Base-by-base conservation (phyloP, 1,140 invertebrate species). In the Ectropis grisescens region DNA sequence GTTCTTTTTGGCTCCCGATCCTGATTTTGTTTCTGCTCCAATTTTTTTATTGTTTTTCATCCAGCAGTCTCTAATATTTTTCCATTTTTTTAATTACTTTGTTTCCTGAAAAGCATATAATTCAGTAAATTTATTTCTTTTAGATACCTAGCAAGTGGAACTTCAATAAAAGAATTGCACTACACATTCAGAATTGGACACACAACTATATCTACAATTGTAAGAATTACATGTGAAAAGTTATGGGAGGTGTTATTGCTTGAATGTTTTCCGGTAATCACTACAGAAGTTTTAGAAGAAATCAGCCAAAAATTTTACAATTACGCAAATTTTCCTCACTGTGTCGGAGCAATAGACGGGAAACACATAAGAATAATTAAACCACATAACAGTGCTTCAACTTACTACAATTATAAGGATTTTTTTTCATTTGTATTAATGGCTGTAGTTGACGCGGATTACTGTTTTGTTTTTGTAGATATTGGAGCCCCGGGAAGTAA, bases 281-380 rank as follows among this genome's bases (percentile, higher is more conserved):
- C 41, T 37, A 39, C 38, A 25, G 13, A 24, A 33, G 35, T 27
- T 7, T 37, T 34, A 19, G 23, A 24, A 41, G 38, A 31, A 37
- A 22, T 37, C 39, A 24, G 11, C 34, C 0, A 26, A 40, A 28
- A 28, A 39, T 26, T 43, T 22, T 19, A 14, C 15, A 44, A 25
- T 33, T 37, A 34, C 39, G 37, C 33, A 22, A 50, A 29, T 45
- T 45, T 45, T 26, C 47, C 47, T 37, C 29, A 49, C 30, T 43
- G 33, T 13, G 27, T 47, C 9, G 45, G 31, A 24, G 27, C 24
- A 19, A 33, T 42, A 11, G 45, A 48, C 29, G 45, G 41, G 12
- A 44, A 50, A 31, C 47, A 41, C 16, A 36, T 33, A 29, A 19
- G 29, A 35, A 29, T 45, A 35, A 40, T 34, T 22, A 40, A 43